Evolutionary conservation across 2,888 invertebrate genomes (phyloP).

Genomic region (Abrostola tripartita): DNA sequence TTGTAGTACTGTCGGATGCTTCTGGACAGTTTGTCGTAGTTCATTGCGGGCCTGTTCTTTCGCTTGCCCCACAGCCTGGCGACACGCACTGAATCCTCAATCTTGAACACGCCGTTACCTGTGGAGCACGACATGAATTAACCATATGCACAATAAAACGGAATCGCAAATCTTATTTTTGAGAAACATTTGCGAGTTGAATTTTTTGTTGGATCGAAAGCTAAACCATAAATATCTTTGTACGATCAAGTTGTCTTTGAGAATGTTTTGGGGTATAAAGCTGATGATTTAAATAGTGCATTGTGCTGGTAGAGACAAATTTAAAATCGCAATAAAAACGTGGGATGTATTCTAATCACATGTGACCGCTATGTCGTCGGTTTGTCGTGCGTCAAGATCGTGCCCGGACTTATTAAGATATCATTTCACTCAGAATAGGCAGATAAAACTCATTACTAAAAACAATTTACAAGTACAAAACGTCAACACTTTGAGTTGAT

Average conservation of each 20-base stretch:
- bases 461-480: slow-evolving; percentile 18
- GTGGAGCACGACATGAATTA: slow-evolving; percentile 76
- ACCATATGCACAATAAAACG: slow-evolving; percentile 61
- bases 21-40: slow-evolving; percentile 99
- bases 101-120: slow-evolving; percentile 98
- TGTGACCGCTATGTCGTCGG: slow-evolving; percentile 29
- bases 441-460: slow-evolving; percentile 31
- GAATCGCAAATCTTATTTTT: slow-evolving; percentile 56
- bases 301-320: neutral
- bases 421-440: slow-evolving; percentile 19
- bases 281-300: neutral
- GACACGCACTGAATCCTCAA: slow-evolving; percentile 99
- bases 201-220: slow-evolving; percentile 12
- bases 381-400: slow-evolving; percentile 31
- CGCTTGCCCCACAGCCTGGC: slow-evolving; percentile 99
- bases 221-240: slow-evolving; percentile 4
- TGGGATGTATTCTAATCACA: slow-evolving; percentile 30
- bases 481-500: slow-evolving; percentile 22
- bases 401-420: slow-evolving; percentile 43
- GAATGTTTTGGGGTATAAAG: slow-evolving; percentile 6
- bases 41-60: slow-evolving; percentile 99
- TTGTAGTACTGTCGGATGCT: slow-evolving; percentile 99
- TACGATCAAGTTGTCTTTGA: neutral
- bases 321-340: slow-evolving; percentile 20
- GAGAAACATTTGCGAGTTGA: slow-evolving; percentile 44